Conservation (phyloP, 2,888 invertebrate species). For the Sphaerophoria rueppellii region DNA sequence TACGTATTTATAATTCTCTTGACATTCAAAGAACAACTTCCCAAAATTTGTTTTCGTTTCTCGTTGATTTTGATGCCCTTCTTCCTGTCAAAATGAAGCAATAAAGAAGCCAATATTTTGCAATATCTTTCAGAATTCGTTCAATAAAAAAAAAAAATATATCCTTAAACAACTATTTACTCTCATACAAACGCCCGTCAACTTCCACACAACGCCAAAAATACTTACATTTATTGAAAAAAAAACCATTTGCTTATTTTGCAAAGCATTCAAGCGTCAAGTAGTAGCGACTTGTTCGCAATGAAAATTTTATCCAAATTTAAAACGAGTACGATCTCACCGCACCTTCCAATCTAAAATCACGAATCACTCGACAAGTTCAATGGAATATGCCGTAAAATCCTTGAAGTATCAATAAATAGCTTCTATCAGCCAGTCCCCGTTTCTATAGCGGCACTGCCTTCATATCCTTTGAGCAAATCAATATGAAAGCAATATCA, state of each 20-base stretch:
- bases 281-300: constrained; percentile 6
- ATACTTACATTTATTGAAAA: constrained; percentile 2
- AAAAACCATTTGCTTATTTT: constrained; percentile 59
- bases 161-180: constrained; percentile 66
- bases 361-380: background rate
- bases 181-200: constrained; percentile 7
- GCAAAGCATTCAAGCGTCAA: constrained; percentile 57
- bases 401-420: constrained; percentile 21
- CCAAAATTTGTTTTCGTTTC: background rate
- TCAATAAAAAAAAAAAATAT: background rate
- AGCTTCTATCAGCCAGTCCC: background rate
- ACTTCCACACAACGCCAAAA: constrained; percentile 8
- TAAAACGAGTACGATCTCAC: constrained; percentile 34
- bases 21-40: too few species aligned
- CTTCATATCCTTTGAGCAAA: constrained; percentile 51
- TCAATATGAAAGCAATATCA: constrained; percentile 66
- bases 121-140: background rate
- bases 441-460: background rate
- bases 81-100: constrained; percentile 15
- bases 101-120: constrained; percentile 12
- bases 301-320: constrained; percentile 64
- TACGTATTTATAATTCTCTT: too few species aligned
- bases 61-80: constrained; percentile 1
- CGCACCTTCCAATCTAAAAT: background rate
- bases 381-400: background rate